Evolutionary conservation across 1,140 invertebrate genomes (phyloP).

Genomic region (Physella acuta): DNA sequence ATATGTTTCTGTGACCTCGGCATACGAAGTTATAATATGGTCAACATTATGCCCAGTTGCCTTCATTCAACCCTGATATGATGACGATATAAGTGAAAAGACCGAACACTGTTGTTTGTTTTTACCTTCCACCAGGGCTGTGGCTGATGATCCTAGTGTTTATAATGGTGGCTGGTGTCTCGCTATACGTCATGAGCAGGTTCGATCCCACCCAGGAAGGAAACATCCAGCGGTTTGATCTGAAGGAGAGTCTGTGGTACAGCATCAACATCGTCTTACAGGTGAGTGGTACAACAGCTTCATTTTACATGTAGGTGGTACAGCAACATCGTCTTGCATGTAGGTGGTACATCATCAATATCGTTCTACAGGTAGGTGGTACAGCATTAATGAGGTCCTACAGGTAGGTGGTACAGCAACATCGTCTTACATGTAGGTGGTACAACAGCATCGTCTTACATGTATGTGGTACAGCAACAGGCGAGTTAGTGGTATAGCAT

Average conservation of each 20-base stretch:
- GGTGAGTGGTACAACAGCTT: slow-evolving; percentile 24
- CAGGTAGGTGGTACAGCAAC: background rate
- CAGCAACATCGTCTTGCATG: background rate
- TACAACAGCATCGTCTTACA: background rate
- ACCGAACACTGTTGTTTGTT: too few relatives aligned
- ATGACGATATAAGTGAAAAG: background rate
- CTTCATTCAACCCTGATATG: too few relatives aligned
- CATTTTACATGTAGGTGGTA: background rate
- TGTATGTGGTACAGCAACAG: slow-evolving; percentile 13
- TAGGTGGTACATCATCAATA: slow-evolving; percentile 10
- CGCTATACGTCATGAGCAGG: slow-evolving; percentile 45
- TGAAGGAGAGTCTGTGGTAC: slow-evolving; percentile 82
- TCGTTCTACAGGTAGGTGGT: background rate
- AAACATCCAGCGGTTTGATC: slow-evolving; percentile 44
- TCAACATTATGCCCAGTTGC: too few relatives aligned
- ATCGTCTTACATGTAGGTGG: background rate
- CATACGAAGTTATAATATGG: too few relatives aligned
- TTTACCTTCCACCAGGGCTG: slow-evolving; percentile 33
- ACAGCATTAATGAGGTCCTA: background rate
- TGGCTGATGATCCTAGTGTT: slow-evolving; percentile 46
- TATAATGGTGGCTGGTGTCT: slow-evolving; percentile 41
- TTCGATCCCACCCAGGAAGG: slow-evolving; percentile 45
- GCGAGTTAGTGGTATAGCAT: slow-evolving; percentile 89
- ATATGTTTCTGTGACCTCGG: too few relatives aligned
- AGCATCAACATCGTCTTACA: slow-evolving; percentile 84